Percentiles rank a stretch among this genome's conserved stretches.
Evolutionary conservation across 2,888 invertebrate species (phyloP).

Genomic region (Plemyria rubiginata): DNA sequence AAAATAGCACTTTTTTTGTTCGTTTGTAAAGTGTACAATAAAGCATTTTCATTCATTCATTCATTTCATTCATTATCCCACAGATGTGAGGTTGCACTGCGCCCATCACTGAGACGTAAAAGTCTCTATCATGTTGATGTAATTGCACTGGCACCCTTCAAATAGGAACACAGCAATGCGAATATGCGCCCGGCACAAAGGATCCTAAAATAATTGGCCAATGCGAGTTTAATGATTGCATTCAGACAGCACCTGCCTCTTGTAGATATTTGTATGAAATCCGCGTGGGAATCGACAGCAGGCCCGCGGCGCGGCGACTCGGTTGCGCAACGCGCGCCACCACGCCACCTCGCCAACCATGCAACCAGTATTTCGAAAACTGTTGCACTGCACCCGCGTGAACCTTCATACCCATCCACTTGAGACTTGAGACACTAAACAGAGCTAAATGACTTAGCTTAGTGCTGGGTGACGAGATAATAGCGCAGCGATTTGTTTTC

Average conservation of each 20-base stretch:
- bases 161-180: neutral
- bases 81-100: too few species aligned
- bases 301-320: conserved; percentile 51
- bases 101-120: too few species aligned
- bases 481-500: too few species aligned
- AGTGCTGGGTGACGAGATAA: too few species aligned
- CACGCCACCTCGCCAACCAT: conserved; percentile 44
- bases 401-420: conserved; percentile 32
- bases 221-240: conserved; percentile 62
- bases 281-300: conserved; percentile 78
- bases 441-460: neutral
- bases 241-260: conserved; percentile 62
- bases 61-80: too few species aligned
- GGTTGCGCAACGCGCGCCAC: conserved; percentile 44
- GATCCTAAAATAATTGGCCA: conserved; percentile 54
- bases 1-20: too few species aligned
- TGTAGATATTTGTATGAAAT: conserved; percentile 80
- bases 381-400: conserved; percentile 56
- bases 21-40: too few species aligned
- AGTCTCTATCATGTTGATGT: too few species aligned
- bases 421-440: conserved; percentile 16
- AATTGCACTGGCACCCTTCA: too few species aligned
- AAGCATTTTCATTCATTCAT: too few species aligned
- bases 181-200: conserved; percentile 48
- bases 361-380: conserved; percentile 57